Evolutionary conservation across 2,113 vertebrate species (phyloP).

Genomic region (Xyliphius kryptos): DNA sequence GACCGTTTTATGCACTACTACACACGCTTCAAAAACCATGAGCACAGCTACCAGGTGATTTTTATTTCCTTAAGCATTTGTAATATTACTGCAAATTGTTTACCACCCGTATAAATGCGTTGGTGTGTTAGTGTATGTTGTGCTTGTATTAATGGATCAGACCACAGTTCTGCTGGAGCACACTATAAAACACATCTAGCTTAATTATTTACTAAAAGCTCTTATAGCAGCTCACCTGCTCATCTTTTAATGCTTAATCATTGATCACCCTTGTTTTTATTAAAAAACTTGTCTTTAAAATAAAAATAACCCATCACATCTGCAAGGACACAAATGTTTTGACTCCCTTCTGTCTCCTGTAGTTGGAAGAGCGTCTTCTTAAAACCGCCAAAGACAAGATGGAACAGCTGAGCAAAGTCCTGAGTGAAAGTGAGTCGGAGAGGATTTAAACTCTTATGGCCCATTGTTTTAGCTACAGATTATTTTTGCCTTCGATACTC

Average conservation of each 20-base stretch:
- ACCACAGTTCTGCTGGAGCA: too few relatives aligned
- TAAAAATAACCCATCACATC: too few relatives aligned
- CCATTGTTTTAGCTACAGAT: neutral
- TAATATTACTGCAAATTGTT: neutral
- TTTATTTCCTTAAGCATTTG: neutral
- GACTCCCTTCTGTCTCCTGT: conserved; percentile 12
- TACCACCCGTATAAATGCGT: too few relatives aligned
- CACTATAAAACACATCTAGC: too few relatives aligned
- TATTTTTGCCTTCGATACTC: neutral
- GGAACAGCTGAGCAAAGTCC: conserved; percentile 94
- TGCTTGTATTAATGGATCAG: too few relatives aligned
- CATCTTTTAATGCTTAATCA: too few relatives aligned
- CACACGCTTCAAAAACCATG: conserved; percentile 97
- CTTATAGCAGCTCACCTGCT: too few relatives aligned
- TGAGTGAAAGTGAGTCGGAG: conserved; percentile 81
- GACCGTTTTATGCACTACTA: conserved; percentile 99
- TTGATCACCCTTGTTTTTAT: too few relatives aligned
- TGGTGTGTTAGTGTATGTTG: too few relatives aligned
- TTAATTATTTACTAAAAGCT: too few relatives aligned
- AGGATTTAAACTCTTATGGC: neutral
- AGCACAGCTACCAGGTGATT: conserved; percentile 94
- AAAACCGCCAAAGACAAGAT: conserved; percentile 99
- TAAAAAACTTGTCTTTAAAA: too few relatives aligned
- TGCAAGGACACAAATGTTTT: too few relatives aligned
- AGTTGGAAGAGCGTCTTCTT: conserved; percentile 95